A percentile compares a stretch with the other conserved stretches of the same genome.
phyloP scores from a whole-genome alignment of 1,140 invertebrate genomes.

The Cydia strobilella region DNA sequence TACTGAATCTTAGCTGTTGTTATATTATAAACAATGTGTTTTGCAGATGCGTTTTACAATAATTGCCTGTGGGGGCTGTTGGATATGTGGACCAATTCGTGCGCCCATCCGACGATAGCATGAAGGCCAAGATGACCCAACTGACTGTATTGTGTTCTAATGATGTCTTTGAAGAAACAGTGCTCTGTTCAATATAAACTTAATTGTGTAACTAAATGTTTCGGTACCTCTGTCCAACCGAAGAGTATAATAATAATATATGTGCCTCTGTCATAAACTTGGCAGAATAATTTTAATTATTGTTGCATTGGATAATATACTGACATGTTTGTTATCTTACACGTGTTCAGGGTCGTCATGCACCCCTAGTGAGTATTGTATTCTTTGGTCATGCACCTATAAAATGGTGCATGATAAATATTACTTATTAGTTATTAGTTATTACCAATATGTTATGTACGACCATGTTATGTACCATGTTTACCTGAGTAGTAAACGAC shows the following conservation, averaged over 20 bases:
- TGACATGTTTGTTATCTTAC: too few species aligned
- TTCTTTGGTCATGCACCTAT: too few species aligned
- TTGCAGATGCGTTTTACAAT: conserved; percentile 1
- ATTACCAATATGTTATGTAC: too few species aligned
- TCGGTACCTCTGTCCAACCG: too few species aligned
- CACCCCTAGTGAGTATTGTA: too few species aligned
- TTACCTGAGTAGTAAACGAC: too few species aligned
- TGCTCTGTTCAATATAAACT: background rate
- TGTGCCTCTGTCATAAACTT: background rate
- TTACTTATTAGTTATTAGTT: too few species aligned
- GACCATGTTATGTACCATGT: too few species aligned
- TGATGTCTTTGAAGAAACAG: background rate
- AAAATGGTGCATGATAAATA: too few species aligned
- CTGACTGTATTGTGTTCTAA: conserved; percentile 30
- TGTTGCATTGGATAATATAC: background rate
- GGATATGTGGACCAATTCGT: conserved; percentile 11
- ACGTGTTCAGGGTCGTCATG: too few species aligned
- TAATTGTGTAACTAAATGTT: background rate
- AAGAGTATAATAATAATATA: background rate
- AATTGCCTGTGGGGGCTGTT: conserved; percentile 4
- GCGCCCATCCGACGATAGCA: background rate
- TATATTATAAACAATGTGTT: conserved; percentile 19
- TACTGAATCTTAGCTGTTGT: conserved; percentile 13
- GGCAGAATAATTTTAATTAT: background rate
- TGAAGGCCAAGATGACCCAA: conserved; percentile 28